Conservation (phyloP, 2,113 vertebrate genomes). For the Agapornis roseicollis region DNA sequence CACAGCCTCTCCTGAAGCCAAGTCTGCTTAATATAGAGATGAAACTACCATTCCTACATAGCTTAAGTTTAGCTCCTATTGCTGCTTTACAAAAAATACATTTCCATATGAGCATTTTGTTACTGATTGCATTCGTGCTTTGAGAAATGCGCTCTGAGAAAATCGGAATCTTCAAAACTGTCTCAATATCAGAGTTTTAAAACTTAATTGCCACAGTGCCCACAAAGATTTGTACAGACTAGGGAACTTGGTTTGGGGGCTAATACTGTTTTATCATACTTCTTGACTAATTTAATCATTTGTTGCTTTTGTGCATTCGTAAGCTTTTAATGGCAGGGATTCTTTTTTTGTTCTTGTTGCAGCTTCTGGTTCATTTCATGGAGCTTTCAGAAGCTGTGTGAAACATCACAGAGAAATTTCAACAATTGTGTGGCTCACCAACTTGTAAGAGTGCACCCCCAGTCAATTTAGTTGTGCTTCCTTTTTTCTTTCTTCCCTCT, state of each 20-base stretch:
- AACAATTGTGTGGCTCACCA: not conserved
- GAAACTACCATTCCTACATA: not conserved
- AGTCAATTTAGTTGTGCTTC: not conserved
- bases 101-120: not conserved
- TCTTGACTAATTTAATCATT: not conserved
- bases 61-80: not conserved
- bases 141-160: not conserved
- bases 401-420: not conserved
- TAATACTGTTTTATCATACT: not conserved
- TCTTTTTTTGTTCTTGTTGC: not conserved
- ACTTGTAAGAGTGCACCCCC: not conserved
- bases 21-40: not conserved
- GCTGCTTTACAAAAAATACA: not conserved
- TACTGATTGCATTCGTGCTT: not conserved
- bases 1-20: not conserved
- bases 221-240: not conserved
- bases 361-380: not conserved
- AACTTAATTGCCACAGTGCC: not conserved
- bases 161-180: not conserved
- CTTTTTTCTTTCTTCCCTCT: too few species aligned
- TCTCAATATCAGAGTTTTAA: not conserved
- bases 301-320: not conserved
- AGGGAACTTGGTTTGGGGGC: not conserved
- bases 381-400: not conserved
- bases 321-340: not conserved